A percentile compares a stretch with the other conserved stretches of the same genome.
Evolutionary conservation across 1,140 invertebrate species (phyloP).

Genomic region (Diorhabda carinulata): DNA sequence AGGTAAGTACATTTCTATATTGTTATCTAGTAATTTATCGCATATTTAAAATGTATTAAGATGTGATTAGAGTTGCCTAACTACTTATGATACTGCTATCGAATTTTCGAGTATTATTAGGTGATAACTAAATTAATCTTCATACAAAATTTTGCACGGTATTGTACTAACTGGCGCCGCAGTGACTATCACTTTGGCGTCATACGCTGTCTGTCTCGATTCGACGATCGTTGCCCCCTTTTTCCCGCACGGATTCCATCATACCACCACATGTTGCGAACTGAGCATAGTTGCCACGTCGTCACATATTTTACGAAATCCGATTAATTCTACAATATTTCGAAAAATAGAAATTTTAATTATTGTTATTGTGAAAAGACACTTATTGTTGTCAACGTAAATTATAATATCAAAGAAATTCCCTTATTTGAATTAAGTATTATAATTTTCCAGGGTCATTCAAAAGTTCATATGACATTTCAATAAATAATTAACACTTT

Average conservation of each 20-base stretch:
- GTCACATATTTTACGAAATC: background rate
- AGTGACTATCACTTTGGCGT: slow-evolving; percentile 48
- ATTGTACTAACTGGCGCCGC: slow-evolving; percentile 46
- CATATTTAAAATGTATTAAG: slow-evolving; percentile 5
- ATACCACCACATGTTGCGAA: slow-evolving; percentile 31
- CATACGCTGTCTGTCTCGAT: slow-evolving; percentile 46
- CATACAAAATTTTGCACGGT: slow-evolving; percentile 41
- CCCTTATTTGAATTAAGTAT: background rate
- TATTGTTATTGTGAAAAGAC: background rate
- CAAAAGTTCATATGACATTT: slow-evolving; percentile 16
- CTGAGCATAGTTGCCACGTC: slow-evolving; percentile 16
- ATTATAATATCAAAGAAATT: background rate
- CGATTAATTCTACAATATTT: background rate
- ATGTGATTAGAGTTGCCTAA: no score
- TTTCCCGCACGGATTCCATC: slow-evolving; percentile 30
- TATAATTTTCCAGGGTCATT: slow-evolving; percentile 3
- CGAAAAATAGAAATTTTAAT: background rate
- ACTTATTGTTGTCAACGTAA: no score
- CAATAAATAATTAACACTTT: slow-evolving; percentile 10
- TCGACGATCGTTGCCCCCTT: slow-evolving; percentile 34
- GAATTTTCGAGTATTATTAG: background rate
- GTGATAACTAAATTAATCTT: slow-evolving; percentile 8
- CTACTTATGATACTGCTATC: background rate
- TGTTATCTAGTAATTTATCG: slow-evolving; percentile 7
- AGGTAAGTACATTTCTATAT: slow-evolving; percentile 19